Evolutionary conservation across 2,797 vertebrate species (phyloP).

Genomic region (Kryptopterus vitreolus): DNA sequence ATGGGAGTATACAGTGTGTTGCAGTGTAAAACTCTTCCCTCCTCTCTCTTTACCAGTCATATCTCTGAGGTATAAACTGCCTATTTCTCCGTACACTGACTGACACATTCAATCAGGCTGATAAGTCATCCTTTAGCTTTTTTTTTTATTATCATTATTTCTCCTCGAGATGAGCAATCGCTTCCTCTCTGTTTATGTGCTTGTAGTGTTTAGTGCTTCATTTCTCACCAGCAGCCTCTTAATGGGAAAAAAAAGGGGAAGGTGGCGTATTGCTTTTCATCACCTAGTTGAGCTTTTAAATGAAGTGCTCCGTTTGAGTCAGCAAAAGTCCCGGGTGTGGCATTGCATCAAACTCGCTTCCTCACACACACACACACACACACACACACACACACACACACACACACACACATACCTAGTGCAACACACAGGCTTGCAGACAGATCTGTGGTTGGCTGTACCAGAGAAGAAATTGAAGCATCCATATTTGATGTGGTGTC

Average conservation of each 20-base stretch:
- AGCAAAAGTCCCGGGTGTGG: constrained; percentile 29
- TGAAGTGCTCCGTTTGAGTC: constrained; percentile 19
- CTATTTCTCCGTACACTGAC: background rate
- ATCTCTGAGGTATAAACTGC: background rate
- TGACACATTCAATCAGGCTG: background rate
- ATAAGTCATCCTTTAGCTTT: background rate
- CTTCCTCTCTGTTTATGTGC: constrained; percentile 52
- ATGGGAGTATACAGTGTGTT: background rate
- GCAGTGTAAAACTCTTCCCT: background rate
- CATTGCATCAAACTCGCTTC: constrained; percentile 15
- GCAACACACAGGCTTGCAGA: background rate
- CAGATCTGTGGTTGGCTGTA: background rate
- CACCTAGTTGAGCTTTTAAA: constrained; percentile 26
- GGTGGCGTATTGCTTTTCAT: constrained; percentile 59
- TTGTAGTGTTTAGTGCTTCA: constrained; percentile 58
- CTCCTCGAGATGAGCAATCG: background rate
- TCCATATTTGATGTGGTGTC: constrained; percentile 68
- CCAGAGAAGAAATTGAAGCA: constrained; percentile 61
- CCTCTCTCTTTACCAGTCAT: background rate
- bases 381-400: constrained; percentile 35
- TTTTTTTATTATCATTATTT: no score
- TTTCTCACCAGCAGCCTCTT: constrained; percentile 54
- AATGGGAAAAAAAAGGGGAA: constrained; percentile 44
- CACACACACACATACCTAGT: background rate
- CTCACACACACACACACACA: background rate